Evolutionary conservation across 2,113 vertebrate species (phyloP).

Genomic region (Todiramphus saurophagus): DNA sequence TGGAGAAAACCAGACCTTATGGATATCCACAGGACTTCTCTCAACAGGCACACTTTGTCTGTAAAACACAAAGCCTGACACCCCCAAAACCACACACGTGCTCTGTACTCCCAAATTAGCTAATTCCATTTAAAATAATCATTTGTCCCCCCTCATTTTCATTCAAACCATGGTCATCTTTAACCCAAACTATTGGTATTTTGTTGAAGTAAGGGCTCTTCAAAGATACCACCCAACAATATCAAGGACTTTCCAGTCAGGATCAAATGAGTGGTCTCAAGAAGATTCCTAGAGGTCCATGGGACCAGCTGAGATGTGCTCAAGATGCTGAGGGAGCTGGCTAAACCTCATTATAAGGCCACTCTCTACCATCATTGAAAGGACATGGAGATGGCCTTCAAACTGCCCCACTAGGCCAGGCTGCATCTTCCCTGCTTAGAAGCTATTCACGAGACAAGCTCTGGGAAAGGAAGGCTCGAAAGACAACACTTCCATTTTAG

Average conservation of each 20-base stretch:
- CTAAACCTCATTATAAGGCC: neutral
- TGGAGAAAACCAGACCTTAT: neutral
- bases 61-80: neutral
- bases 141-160: neutral
- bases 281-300: neutral
- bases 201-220: neutral
- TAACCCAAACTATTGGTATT: neutral
- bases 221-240: neutral
- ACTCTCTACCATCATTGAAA: neutral
- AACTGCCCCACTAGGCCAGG: neutral
- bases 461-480: neutral
- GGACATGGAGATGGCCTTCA: neutral
- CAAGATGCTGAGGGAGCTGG: neutral
- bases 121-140: neutral
- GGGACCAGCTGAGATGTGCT: neutral
- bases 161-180: neutral
- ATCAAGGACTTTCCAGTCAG: neutral
- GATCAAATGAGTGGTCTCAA: neutral
- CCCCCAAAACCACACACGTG: neutral
- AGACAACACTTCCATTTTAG: neutral
- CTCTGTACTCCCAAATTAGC: neutral
- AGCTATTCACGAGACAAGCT: neutral
- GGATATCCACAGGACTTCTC: neutral
- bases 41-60: accelerated
- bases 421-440: neutral